These are phyloP conservation scores for Distichodus sexfasciatus DNA, from an alignment of 2,797 vertebrate species.

Conservation along the genomic window DNA sequence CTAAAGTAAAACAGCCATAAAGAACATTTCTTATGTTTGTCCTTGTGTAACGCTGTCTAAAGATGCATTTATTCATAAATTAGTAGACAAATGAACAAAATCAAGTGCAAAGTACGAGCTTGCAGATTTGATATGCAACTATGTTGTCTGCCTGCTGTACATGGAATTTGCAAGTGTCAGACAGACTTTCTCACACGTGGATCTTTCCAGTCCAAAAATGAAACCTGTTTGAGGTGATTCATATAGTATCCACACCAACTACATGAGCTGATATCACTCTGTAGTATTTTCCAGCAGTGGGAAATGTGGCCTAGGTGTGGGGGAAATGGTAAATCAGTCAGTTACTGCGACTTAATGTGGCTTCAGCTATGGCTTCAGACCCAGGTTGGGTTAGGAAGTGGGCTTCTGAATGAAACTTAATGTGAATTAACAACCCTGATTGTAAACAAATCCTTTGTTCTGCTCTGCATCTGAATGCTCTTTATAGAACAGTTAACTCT, in stretches of 20 bases:
- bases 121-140: no score
- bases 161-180: constrained; percentile 40
- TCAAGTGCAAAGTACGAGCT: no score
- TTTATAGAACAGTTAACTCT: no score
- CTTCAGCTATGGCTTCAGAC: background rate
- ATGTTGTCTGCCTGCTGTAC: no score
- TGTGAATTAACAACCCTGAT: background rate
- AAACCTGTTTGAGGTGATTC: constrained; percentile 39
- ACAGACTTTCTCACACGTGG: constrained; percentile 19
- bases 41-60: background rate
- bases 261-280: constrained; percentile 12
- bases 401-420: background rate
- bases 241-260: background rate
- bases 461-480: no score
- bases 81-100: no score
- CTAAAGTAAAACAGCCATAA: background rate
- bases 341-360: background rate
- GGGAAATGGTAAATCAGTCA: constrained; percentile 13
- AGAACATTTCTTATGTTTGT: background rate
- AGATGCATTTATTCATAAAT: no score
- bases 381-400: background rate
- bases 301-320: constrained; percentile 32
- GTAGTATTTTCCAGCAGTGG: constrained; percentile 37
- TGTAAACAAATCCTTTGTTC: background rate
- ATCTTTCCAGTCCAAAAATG: constrained; percentile 44